Evolutionary conservation across 2,888 invertebrate species (phyloP), one percentile per base, ranked within the genome.

Genomic region (Ophion ellenae): DNA sequence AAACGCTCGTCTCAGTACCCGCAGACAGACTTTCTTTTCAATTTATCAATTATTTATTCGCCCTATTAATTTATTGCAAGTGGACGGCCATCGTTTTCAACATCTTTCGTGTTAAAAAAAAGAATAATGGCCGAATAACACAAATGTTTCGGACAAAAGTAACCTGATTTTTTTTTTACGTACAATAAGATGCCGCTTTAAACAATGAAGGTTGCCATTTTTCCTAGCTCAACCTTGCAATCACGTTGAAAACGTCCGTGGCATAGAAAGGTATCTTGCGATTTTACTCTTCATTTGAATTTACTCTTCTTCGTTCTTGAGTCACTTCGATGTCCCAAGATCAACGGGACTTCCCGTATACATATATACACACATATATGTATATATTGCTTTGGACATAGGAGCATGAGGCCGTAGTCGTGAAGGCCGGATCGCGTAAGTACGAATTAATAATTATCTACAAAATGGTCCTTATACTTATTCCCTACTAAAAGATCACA

Each of bases 371-470:
- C 5, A 57, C 0, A 57, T n/a, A 14, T n/a, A 57, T 86, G 81
- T 75, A 84, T 88, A 79, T 83, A 80, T 81, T 86, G 85, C 77
- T 79, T 86, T 85, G 86, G 87, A 87, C 86, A 83, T 86, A 82
- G 73, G 74, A 80, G 81, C 85, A 75, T 81, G 74, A 85, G 59
- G 80, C 83, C 78, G 66, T 64, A 61, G 53, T 70, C 47, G 70
- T 82, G 76, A 47, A 45, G 73, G 64, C 82, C 67, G 69, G 45
- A n/a, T 79, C 76, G 85, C 79, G 71, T 80, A 73, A 71, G 69
- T 83, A 73, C 75, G 74, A 73, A 83, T 86, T 85, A 85, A 85
- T 82, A 84, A 85, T 86, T 86, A 87, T 85, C 87, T 87, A 87
- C 87, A 83, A 64, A 86, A 83, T 87, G 87, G 85, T 86, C 86